Evolutionary conservation across 1,140 invertebrate species (phyloP).

Genomic region (Bombus superbus): DNA sequence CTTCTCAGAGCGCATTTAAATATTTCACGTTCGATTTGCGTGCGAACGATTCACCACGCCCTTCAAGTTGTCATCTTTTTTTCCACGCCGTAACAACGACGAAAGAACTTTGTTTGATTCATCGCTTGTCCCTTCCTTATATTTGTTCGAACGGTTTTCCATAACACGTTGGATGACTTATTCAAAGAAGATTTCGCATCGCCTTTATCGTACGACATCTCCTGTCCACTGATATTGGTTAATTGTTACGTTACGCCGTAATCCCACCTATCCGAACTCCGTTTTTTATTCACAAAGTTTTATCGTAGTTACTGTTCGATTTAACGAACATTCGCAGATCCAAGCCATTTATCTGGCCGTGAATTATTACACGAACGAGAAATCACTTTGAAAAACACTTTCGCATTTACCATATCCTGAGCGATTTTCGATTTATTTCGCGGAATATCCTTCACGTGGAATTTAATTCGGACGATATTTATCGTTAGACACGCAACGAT

Average conservation of each 20-base stretch:
- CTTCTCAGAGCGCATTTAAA: background rate
- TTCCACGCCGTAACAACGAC: background rate
- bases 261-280: background rate
- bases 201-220: background rate
- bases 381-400: background rate
- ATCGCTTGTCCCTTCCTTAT: background rate
- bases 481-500: background rate
- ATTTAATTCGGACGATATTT: background rate
- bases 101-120: background rate
- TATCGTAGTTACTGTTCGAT: background rate
- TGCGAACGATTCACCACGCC: background rate
- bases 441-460: too few species aligned
- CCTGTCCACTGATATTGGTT: background rate
- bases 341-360: too few species aligned
- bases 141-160: background rate
- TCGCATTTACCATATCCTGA: background rate
- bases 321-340: too few species aligned
- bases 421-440: background rate
- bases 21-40: slow-evolving; percentile 3
- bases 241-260: background rate
- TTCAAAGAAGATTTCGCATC: background rate
- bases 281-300: background rate
- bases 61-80: background rate
- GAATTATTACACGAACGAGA: background rate
- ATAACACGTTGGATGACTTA: background rate